Percentiles rank a stretch among this genome's conserved stretches.
Evolutionary conservation across 2,888 invertebrate species (phyloP).

Genomic region (Caenorhabditis wallacei): DNA sequence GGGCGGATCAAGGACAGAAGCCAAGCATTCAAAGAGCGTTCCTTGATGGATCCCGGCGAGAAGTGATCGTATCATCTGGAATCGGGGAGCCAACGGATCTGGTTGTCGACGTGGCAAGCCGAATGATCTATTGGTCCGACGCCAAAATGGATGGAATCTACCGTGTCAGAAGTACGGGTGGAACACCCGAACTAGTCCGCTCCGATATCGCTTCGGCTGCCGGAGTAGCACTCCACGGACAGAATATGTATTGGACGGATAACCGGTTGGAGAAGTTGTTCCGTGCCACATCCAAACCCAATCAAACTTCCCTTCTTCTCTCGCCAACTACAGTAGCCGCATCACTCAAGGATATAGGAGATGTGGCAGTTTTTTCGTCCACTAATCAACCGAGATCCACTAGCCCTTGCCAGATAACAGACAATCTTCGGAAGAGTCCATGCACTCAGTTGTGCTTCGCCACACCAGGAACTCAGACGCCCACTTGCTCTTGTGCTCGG

Average conservation of each 20-base stretch:
- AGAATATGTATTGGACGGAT: conserved; percentile 82
- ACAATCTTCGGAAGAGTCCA: conserved; percentile 81
- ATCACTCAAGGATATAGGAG: conserved; percentile 91
- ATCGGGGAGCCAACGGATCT: conserved; percentile 84
- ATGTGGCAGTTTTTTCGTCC: conserved; percentile 93
- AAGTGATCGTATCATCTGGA: conserved; percentile 79
- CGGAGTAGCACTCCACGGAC: conserved; percentile 78
- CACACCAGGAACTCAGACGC: conserved; percentile 87
- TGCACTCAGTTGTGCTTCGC: conserved; percentile 98
- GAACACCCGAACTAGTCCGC: conserved; percentile 74
- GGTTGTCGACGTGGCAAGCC: conserved; percentile 93
- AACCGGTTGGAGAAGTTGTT: conserved; percentile 81
- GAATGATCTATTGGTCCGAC: conserved; percentile 98
- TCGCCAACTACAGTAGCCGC: conserved; percentile 80
- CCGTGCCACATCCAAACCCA: conserved; percentile 77
- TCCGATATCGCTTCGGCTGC: conserved; percentile 82
- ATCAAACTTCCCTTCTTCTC: conserved; percentile 77
- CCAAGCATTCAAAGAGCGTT: conserved; percentile 91
- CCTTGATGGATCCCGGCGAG: conserved; percentile 88
- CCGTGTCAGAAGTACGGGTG: conserved; percentile 74
- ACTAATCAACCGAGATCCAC: conserved; percentile 89
- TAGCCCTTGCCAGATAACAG: conserved; percentile 83
- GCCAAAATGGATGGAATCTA: conserved; percentile 95
- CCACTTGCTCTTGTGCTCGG: conserved; percentile 93
- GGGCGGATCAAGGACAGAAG: conserved; percentile 98